Conservation (phyloP, 2,888 invertebrate species). For the Amiota communis region DNA sequence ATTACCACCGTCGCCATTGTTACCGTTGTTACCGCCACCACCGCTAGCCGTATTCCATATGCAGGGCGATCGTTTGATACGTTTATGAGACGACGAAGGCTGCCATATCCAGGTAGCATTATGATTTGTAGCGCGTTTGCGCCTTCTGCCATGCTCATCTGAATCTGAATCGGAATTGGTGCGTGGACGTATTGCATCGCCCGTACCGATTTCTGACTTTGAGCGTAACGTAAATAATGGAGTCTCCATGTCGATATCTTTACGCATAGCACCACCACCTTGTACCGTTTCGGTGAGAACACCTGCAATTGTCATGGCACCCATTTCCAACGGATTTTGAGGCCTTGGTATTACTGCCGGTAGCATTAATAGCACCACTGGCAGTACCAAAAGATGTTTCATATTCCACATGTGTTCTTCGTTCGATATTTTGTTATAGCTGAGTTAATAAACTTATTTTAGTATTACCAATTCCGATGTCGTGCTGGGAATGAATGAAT, state of each 20-base stretch:
- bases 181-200: conserved; percentile 52
- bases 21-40: conserved; percentile 23
- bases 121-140: conserved; percentile 35
- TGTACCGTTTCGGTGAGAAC: conserved; percentile 46
- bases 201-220: conserved; percentile 48
- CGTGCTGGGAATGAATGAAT: no score
- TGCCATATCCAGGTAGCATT: background rate
- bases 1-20: conserved; percentile 12
- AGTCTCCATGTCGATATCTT: conserved; percentile 45
- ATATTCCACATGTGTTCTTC: conserved; percentile 31
- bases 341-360: conserved; percentile 32
- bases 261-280: conserved; percentile 44
- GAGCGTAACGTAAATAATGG: conserved; percentile 46
- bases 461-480: no score
- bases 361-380: conserved; percentile 41
- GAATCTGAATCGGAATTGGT: background rate
- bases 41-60: conserved; percentile 27
- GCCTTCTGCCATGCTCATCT: conserved; percentile 47
- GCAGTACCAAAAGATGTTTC: background rate
- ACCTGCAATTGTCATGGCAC: conserved; percentile 52
- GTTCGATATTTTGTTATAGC: no score
- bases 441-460: no score
- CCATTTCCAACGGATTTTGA: conserved; percentile 47
- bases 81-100: conserved; percentile 1
- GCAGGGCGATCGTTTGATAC: conserved; percentile 57